phyloP scores from a whole-genome alignment of 2,797 vertebrate genomes.

The Delichon dasypus region DNA sequence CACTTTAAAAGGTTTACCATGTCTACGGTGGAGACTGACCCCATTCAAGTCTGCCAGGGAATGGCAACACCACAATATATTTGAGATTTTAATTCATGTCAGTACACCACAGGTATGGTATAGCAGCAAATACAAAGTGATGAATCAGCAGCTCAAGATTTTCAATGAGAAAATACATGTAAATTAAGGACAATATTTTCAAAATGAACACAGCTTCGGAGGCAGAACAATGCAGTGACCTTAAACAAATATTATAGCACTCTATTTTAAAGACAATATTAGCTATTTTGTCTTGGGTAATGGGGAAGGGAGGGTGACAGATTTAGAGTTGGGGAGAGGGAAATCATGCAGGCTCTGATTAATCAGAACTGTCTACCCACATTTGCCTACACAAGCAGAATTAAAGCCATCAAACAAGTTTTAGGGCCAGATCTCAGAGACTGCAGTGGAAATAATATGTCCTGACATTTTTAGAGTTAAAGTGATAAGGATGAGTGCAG shows the following conservation, averaged over 20 bases:
- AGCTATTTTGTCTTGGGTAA: slow-evolving; percentile 1
- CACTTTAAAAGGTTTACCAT: neutral
- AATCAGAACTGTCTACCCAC: slow-evolving; percentile 14
- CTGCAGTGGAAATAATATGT: neutral
- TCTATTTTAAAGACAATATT: neutral
- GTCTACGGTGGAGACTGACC: neutral
- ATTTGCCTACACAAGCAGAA: slow-evolving; percentile 24
- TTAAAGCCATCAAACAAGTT: slow-evolving; percentile 5
- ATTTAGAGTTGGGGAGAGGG: neutral
- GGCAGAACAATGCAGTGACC: neutral
- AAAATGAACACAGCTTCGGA: neutral
- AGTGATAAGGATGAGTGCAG: neutral
- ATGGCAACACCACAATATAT: neutral
- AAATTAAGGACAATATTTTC: slow-evolving; percentile 1
- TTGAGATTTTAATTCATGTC: neutral
- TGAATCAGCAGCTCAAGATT: slow-evolving; percentile 17
- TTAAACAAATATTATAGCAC: neutral
- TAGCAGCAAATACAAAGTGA: neutral
- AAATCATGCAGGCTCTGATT: neutral
- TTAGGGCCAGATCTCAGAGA: neutral
- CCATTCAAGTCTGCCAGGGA: slow-evolving; percentile 13
- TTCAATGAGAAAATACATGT: neutral
- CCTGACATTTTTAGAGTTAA: slow-evolving; percentile 26
- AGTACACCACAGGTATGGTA: neutral
- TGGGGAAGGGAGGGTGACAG: slow-evolving; percentile 9